Percentiles rank a stretch among this genome's conserved stretches.
Evolutionary conservation across 2,797 vertebrate species (phyloP).

Genomic region (Poecilia picta): DNA sequence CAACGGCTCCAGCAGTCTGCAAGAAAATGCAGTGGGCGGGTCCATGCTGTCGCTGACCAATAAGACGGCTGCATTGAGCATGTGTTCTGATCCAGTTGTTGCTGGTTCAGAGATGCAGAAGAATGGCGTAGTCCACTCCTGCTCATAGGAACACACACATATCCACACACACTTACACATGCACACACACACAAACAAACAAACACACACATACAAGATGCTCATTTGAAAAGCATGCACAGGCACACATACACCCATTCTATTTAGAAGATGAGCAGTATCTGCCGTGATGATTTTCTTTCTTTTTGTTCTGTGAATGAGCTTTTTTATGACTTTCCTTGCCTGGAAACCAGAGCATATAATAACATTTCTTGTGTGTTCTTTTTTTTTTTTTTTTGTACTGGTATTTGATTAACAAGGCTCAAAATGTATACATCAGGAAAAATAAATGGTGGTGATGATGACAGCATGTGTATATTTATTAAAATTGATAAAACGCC

Average conservation of each 20-base stretch:
- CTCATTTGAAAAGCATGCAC: slow-evolving; percentile 82
- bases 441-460: slow-evolving; percentile 70
- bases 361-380: slow-evolving; percentile 83
- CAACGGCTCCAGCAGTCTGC: slow-evolving; percentile 89
- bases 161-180: slow-evolving; percentile 39
- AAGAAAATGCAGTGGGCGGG: slow-evolving; percentile 82
- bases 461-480: slow-evolving; percentile 44
- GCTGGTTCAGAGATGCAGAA: slow-evolving; percentile 89
- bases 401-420: slow-evolving; percentile 67
- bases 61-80: slow-evolving; percentile 88
- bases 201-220: slow-evolving; percentile 58
- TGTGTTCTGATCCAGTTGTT: slow-evolving; percentile 87
- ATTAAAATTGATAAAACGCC: slow-evolving; percentile 15
- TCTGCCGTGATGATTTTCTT: slow-evolving; percentile 99
- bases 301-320: slow-evolving; percentile 99
- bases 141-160: slow-evolving; percentile 76
- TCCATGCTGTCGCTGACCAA: slow-evolving; percentile 88
- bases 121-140: slow-evolving; percentile 87
- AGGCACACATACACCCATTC: slow-evolving; percentile 79
- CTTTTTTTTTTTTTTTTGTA: slow-evolving; percentile 40
- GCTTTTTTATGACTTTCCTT: slow-evolving; percentile 99
- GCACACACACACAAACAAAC: slow-evolving; percentile 52
- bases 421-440: slow-evolving; percentile 59
- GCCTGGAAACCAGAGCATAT: slow-evolving; percentile 98
- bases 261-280: slow-evolving; percentile 99